Conservation (phyloP, 2,888 invertebrate genomes). For the Limnephilus lunatus region DNA sequence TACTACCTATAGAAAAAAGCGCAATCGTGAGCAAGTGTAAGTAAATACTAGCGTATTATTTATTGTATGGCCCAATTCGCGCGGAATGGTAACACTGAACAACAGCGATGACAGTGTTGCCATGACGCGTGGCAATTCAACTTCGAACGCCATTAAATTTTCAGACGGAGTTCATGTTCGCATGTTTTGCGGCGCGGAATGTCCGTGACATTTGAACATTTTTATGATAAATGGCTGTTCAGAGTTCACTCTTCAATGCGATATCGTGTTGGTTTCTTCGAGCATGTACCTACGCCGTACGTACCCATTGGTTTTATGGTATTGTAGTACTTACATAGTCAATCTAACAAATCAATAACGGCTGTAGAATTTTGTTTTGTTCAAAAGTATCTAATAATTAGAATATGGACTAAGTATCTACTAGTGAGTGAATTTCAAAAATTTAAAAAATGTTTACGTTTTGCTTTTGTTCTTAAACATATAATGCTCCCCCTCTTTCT, state of each 20-base stretch:
- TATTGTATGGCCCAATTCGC: neutral
- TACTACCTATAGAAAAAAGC: neutral
- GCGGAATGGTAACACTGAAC: neutral
- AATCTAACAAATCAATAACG: too few relatives aligned
- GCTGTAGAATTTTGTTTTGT: too few relatives aligned
- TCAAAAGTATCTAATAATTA: too few relatives aligned
- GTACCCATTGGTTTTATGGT: too few relatives aligned
- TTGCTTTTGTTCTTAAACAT: too few relatives aligned
- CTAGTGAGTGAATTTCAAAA: too few relatives aligned
- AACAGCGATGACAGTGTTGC: neutral
- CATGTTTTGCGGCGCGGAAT: neutral
- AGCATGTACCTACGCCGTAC: neutral
- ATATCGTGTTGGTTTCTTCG: neutral
- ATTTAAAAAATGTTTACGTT: too few relatives aligned
- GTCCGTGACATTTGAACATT: slow-evolving; percentile 19
- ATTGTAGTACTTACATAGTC: too few relatives aligned
- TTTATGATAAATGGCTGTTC: slow-evolving; percentile 13
- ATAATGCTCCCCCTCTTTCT: too few relatives aligned
- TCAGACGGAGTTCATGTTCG: neutral
- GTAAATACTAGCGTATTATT: neutral
- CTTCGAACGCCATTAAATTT: slow-evolving; percentile 2
- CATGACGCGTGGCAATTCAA: neutral
- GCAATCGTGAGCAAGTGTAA: neutral
- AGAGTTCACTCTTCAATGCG: neutral
- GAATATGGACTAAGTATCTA: too few relatives aligned